Conservation (phyloP, 2,797 vertebrate species). For the Enteromius unitaeniatus region DNA sequence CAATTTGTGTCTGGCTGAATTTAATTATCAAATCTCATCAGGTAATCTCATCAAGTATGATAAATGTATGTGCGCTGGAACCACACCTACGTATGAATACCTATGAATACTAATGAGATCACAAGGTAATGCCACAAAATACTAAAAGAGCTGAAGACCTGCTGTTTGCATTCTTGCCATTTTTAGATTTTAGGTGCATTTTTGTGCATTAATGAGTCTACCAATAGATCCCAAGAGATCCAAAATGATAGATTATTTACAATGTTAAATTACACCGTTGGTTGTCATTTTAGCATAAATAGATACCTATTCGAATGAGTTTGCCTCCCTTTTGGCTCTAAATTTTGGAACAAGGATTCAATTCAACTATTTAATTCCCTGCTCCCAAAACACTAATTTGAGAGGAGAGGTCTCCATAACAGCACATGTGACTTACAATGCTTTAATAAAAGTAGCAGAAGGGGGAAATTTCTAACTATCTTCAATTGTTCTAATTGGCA, state of each 20-base stretch:
- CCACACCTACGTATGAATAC: neutral
- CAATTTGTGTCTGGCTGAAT: neutral
- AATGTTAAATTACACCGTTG: neutral
- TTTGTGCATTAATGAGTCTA: neutral
- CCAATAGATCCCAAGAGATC: neutral
- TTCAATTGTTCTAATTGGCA: constrained; percentile 61
- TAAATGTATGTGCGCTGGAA: neutral
- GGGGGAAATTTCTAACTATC: constrained; percentile 32
- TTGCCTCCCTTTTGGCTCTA: neutral
- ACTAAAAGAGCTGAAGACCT: neutral
- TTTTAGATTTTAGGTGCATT: neutral
- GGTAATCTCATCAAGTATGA: constrained; percentile 1
- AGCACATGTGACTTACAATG: neutral
- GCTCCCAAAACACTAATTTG: constrained; percentile 32
- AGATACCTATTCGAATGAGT: neutral
- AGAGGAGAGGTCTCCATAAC: constrained; percentile 7
- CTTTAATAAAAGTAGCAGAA: constrained; percentile 49
- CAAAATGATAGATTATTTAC: neutral
- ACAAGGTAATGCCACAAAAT: neutral
- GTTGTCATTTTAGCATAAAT: neutral
- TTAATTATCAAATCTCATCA: neutral
- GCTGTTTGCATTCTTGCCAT: neutral
- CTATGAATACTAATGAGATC: neutral
- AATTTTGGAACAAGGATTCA: constrained; percentile 8
- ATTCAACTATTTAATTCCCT: constrained; percentile 6